phyloP scores from a whole-genome alignment of 2,888 invertebrate species.

The Tinea semifulvella region DNA sequence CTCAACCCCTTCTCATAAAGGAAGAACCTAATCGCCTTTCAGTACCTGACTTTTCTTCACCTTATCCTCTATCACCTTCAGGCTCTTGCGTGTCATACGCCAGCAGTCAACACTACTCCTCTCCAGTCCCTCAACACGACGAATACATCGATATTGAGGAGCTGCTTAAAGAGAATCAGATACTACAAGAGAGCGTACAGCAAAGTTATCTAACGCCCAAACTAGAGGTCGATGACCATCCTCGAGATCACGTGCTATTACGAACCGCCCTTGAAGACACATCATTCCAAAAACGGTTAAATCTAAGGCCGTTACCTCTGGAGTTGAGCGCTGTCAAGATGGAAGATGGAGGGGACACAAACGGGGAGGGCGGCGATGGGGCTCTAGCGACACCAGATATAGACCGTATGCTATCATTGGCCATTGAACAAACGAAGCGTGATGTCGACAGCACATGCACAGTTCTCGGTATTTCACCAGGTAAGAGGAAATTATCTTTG shows the following conservation, averaged over 20 bases:
- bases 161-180: conserved; percentile 65
- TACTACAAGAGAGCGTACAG: conserved; percentile 54
- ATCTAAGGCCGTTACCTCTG: conserved; percentile 80
- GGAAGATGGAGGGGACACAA: conserved; percentile 71
- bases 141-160: conserved; percentile 71
- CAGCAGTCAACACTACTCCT: conserved; percentile 61
- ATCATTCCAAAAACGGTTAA: conserved; percentile 84
- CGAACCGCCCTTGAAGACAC: conserved; percentile 86
- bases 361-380: conserved; percentile 45
- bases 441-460: conserved; percentile 88
- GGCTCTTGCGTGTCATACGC: conserved; percentile 65
- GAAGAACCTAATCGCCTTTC: conserved; percentile 63
- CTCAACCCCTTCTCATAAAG: conserved; percentile 46
- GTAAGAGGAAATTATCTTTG: conserved; percentile 59
- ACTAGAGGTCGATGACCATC: conserved; percentile 58
- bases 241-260: conserved; percentile 77
- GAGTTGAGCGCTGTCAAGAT: conserved; percentile 71
- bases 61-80: conserved; percentile 66
- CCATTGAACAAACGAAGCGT: conserved; percentile 85
- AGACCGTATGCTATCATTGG: conserved; percentile 84
- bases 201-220: conserved; percentile 59
- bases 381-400: conserved; percentile 77
- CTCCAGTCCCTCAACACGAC: conserved; percentile 67
- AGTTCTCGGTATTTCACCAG: conserved; percentile 86
- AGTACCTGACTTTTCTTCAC: conserved; percentile 57